These are phyloP conservation scores for Eptesicus fuscus DNA, from an alignment of 2,113 vertebrate genomes.

Conservation along the genomic window DNA sequence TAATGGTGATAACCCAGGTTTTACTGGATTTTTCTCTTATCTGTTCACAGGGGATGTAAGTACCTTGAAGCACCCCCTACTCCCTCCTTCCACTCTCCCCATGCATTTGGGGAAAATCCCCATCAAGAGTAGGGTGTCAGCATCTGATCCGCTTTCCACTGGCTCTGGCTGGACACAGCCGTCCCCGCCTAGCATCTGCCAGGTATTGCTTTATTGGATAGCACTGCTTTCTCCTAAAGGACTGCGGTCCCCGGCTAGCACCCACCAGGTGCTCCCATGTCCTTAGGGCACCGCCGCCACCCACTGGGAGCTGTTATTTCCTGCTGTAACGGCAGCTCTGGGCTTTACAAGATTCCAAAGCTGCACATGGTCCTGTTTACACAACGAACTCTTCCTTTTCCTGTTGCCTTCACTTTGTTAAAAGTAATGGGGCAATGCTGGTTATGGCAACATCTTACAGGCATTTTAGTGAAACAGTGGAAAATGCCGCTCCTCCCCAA, in stretches of 20 bases:
- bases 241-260: neutral
- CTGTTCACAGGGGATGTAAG: neutral
- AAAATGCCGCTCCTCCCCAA: neutral
- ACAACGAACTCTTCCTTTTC: neutral
- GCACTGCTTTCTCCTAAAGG: neutral
- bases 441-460: neutral
- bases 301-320: neutral
- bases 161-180: neutral
- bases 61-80: neutral
- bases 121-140: neutral
- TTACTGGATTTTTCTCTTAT: neutral
- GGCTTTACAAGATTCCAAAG: neutral
- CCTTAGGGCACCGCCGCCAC: neutral
- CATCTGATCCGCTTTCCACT: neutral
- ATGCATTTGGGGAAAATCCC: neutral
- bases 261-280: neutral
- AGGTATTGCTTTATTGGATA: neutral
- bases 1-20: neutral
- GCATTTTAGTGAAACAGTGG: neutral
- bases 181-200: neutral
- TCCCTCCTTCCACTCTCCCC: neutral
- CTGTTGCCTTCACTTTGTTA: neutral
- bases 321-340: neutral
- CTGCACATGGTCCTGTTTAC: neutral
- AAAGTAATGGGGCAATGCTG: neutral